Evolutionary conservation across 1,140 invertebrate genomes (phyloP), one percentile per base, ranked within the genome.

Genomic region (Drusus annulatus): DNA sequence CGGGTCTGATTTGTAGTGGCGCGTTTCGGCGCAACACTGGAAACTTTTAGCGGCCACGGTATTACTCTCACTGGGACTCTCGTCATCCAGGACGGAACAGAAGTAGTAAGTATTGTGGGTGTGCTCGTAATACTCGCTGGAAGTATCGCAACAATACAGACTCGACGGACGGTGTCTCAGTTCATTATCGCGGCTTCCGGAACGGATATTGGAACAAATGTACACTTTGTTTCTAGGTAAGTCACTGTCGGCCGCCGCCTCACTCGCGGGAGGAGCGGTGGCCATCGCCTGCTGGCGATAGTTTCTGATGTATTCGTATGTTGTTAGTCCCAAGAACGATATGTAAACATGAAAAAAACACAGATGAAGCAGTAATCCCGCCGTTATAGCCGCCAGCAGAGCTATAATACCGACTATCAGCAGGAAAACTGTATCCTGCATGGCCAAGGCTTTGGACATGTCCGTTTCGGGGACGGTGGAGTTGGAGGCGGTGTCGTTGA

Each of bases 301-400:
- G 36, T 80, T 83, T 75, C 82, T 80, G 23, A 96, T 94, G 86
- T 97, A 98, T 86, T 98, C 96, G 87, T 97, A 98, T 0, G 96
- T 98, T 6, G 96, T 97, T 17, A 97, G 88, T 0, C 96, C 96
- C 74, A 96, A 88, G 80, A 93, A 92, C 8, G 94, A 94, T 85
- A 97, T 96, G 87, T 97, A 97, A 58, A 96, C 93, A 88, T 98
- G 96, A 88, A 97, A 97, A 86, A 95, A 94, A 86, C 96, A 95
- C 23, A 99, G 90, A 89, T 99, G 97, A 19, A 96, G 89, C 10
- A 98, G 90, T 21, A 98, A 89, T 21, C 93, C 93, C 0, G 95
- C 92, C 3, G 95, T 94, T 8, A 96, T 91, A 6, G 95, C 90
- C 0, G 95, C 94, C 19, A 96, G 87, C 10, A 94, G 81, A 4